Conservation (phyloP, 2,113 vertebrate genomes). For the Malaclemys terrapin region DNA sequence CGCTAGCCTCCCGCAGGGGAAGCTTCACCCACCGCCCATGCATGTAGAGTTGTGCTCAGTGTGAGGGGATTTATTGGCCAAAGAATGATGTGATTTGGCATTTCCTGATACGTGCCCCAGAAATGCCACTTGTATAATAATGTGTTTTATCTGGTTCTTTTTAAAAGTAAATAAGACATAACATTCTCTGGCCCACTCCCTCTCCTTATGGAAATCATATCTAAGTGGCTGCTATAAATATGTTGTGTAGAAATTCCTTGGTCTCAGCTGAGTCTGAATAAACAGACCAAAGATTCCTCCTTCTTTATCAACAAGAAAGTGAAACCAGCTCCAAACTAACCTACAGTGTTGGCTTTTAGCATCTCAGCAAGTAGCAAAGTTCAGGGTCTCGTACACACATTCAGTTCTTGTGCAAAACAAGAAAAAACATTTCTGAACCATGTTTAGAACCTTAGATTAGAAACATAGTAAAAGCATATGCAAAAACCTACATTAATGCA, state of each 20-base stretch:
- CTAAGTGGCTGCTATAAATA: not conserved
- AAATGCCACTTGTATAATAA: not conserved
- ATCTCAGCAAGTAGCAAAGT: not conserved
- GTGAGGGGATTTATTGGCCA: not conserved
- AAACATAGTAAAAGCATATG: no score
- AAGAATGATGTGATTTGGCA: not conserved
- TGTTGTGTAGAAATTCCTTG: not conserved
- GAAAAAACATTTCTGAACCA: not conserved
- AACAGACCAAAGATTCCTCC: not conserved
- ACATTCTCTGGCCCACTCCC: not conserved
- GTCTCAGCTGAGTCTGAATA: not conserved
- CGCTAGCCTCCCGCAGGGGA: no score
- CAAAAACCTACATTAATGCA: no score
- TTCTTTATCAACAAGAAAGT: not conserved
- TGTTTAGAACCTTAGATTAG: not conserved
- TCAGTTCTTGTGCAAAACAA: not conserved
- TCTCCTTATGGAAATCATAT: not conserved
- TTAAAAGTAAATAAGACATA: not conserved
- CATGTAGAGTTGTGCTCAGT: not conserved
- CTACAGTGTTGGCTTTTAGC: not conserved
- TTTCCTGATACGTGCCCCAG: not conserved
- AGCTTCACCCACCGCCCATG: no score
- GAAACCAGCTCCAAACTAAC: not conserved
- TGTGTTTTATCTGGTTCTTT: not conserved
- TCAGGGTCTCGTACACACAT: not conserved